Evolutionary conservation across 2,888 invertebrate genomes (phyloP).

Genomic region (Drosophila planitibia): DNA sequence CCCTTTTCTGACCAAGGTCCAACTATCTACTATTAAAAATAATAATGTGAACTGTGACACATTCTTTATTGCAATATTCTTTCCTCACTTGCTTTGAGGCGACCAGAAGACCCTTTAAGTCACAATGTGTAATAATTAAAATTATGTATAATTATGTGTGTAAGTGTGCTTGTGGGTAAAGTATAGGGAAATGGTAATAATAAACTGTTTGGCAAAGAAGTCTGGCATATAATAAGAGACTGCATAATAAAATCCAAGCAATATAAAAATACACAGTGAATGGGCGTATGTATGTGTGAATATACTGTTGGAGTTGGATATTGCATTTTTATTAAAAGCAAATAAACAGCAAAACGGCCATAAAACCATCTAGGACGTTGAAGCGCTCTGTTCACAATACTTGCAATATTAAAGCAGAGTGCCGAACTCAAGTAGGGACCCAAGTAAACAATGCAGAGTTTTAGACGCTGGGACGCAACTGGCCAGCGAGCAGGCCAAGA

Average conservation of each 20-base stretch:
- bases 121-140: slow-evolving; percentile 52
- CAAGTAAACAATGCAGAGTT: slow-evolving; percentile 41
- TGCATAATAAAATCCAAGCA: slow-evolving; percentile 57
- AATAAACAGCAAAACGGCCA: slow-evolving; percentile 65
- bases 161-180: slow-evolving; percentile 1
- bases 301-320: slow-evolving; percentile 17
- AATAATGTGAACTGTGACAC: background rate
- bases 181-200: slow-evolving; percentile 52
- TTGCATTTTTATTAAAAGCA: slow-evolving; percentile 69
- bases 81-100: slow-evolving; percentile 11
- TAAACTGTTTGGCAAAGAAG: slow-evolving; percentile 56
- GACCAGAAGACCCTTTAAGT: slow-evolving; percentile 19
- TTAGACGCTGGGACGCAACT: slow-evolving; percentile 23
- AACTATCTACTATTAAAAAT: too few species aligned
- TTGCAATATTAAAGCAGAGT: slow-evolving; percentile 65
- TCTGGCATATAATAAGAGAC: slow-evolving; percentile 77
- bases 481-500: slow-evolving; percentile 44
- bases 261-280: slow-evolving; percentile 30
- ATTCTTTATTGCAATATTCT: slow-evolving; percentile 13
- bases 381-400: slow-evolving; percentile 35
- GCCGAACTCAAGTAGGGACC: slow-evolving; percentile 43
- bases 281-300: slow-evolving; percentile 6
- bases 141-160: slow-evolving; percentile 4
- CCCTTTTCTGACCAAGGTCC: background rate
- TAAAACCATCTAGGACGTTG: slow-evolving; percentile 48